Conservation (phyloP, 2,113 vertebrate species). For the Nyctibius bracteatus region DNA sequence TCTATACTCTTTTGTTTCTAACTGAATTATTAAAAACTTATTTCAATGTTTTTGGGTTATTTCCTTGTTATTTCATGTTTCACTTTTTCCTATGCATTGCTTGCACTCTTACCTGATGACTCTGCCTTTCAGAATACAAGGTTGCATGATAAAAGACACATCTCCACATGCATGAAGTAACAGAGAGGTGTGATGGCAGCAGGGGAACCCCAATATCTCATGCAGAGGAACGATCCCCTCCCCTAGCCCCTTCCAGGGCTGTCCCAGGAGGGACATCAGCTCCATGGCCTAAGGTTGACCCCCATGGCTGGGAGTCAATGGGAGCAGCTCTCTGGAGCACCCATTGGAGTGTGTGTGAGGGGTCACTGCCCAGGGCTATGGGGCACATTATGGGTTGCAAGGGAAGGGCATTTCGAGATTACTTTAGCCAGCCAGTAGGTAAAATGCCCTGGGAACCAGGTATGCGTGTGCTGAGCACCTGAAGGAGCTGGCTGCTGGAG, state of each 20-base stretch:
- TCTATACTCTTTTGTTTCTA: not conserved
- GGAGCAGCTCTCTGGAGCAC: not conserved
- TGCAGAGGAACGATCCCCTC: not conserved
- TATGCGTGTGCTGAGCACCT: not conserved
- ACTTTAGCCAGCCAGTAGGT: not conserved
- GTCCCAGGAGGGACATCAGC: not conserved
- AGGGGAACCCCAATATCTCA: not conserved
- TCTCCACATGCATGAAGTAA: rapidly evolving
- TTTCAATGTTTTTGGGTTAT: not conserved
- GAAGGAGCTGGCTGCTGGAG: not conserved
- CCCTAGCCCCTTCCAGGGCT: too few species aligned
- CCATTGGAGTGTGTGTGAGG: rapidly evolving
- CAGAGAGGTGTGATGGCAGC: rapidly evolving
- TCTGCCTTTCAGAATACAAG: not conserved
- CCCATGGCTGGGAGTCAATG: rapidly evolving
- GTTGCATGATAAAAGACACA: not conserved
- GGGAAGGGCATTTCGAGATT: not conserved
- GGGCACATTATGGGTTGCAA: not conserved
- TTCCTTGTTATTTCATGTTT: not conserved
- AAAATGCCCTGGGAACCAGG: not conserved
- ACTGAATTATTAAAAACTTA: not conserved
- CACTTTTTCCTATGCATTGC: not conserved
- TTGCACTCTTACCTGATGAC: not conserved
- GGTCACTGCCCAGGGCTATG: not conserved
- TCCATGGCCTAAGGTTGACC: not conserved